Base-by-base conservation (phyloP, 64 coral and sea anemone species). In the Stylophora pistillata region DNA sequence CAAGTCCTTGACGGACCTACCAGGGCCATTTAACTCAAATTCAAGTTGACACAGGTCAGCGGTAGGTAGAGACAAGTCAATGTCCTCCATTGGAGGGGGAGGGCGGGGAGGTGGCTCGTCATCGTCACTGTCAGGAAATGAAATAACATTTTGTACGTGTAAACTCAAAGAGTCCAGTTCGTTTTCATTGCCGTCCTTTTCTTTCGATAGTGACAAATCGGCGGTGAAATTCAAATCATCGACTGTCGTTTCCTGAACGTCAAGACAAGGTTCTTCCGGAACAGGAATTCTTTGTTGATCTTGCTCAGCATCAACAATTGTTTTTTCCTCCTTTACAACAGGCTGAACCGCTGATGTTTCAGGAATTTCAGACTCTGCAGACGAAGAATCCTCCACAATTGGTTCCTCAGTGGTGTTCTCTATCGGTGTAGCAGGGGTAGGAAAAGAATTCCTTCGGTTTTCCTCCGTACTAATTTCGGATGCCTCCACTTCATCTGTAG, bases 21-120 rank as follows among this genome's bases (percentile, higher is more conserved):
- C 20, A 13, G 80, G 21, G 9, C 17, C 80, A 20, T 52, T 69
- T 5, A 30, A 81, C n/a, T 65, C 11, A 18, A 68, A 26, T 28
- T 37, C 32, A 63, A 21, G 28, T 21, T 10, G 60, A 53, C 14
- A 69, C 52, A 21, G 4, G 31, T 70, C 61, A 23, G 61, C 60
- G 25, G 69, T 14, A 25, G 31, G 61, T 5, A 64, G 21, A 16
- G 60, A 34, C 21, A 84, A 52, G 62, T 84, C 80, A 63, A 84
- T 84, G 23, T 65, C 30, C 21, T 68, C 61, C 80, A 84, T 54
- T 20, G 80, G 80, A 21, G 80, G 80, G 9, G 80, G 80, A 53
- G 80, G 80, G 2, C 80, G 80, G 32, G 80, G 80, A 53, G 80
- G 80, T 34, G 80, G 80, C 34, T 84, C 62, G 12, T 84, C 80